Evolutionary conservation across 2,888 invertebrate species (phyloP).

Genomic region (Entomobrya multifasciata): DNA sequence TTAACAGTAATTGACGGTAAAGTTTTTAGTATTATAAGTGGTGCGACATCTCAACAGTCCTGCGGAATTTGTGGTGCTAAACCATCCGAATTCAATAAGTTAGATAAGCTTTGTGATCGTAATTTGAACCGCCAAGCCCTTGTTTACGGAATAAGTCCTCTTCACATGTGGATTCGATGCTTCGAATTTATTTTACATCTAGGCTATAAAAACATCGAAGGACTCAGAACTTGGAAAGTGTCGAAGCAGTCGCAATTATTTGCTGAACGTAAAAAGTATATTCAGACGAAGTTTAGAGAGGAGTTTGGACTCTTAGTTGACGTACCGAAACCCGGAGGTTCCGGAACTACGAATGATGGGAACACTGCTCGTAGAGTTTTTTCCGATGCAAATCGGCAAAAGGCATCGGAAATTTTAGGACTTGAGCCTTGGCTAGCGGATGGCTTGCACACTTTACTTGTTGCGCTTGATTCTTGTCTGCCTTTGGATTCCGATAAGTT

Average conservation of each 20-base stretch:
- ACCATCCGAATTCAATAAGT: not conserved
- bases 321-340: not conserved
- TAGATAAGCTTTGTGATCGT: not conserved
- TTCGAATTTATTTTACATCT: constrained; percentile 21
- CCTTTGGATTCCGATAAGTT: constrained; percentile 56
- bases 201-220: constrained; percentile 2
- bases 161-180: constrained; percentile 47
- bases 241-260: no score
- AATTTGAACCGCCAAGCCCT: not conserved
- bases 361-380: constrained; percentile 65
- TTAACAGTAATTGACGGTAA: constrained; percentile 46
- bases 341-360: constrained; percentile 69
- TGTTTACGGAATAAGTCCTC: constrained; percentile 36
- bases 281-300: not conserved
- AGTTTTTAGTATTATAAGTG: not conserved
- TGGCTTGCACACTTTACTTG: constrained; percentile 22
- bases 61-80: constrained; percentile 42
- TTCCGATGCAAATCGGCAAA: not conserved
- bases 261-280: not conserved
- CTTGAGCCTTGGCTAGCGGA: constrained; percentile 46
- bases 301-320: constrained; percentile 19
- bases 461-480: constrained; percentile 33
- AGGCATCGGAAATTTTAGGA: constrained; percentile 47
- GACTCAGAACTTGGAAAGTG: not conserved
- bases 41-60: not conserved